Evolutionary conservation across 1,140 invertebrate genomes (phyloP).

Genomic region (Rhagoletis pomonella): DNA sequence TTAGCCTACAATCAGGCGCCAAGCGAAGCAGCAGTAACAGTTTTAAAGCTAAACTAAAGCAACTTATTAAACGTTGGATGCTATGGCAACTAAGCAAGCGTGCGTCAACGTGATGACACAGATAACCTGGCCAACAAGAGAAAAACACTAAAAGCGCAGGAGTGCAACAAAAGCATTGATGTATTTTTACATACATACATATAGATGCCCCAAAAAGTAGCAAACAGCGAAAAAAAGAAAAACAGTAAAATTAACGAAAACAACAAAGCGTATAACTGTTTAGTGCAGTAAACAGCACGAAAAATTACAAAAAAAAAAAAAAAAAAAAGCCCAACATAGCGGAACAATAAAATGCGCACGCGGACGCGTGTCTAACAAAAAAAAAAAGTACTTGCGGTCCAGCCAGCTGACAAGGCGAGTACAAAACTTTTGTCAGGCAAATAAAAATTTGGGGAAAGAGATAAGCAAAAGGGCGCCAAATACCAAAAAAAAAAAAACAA

Average conservation of each 20-base stretch:
- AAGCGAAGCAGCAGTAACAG: background rate
- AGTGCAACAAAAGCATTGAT: background rate
- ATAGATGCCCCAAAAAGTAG: background rate
- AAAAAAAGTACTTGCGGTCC: background rate
- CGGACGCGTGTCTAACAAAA: background rate
- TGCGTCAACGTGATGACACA: slow-evolving; percentile 21
- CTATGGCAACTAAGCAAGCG: slow-evolving; percentile 12
- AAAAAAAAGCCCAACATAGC: background rate
- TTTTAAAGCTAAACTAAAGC: slow-evolving; percentile 10
- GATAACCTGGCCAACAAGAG: background rate
- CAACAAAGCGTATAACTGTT: background rate
- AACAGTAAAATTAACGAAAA: background rate
- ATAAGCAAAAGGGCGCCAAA: slow-evolving; percentile 1
- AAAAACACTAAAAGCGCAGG: background rate
- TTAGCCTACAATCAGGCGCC: slow-evolving; percentile 38
- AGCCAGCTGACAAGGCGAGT: background rate
- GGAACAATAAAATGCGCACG: background rate
- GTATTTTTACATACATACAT: too few relatives aligned
- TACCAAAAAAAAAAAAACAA: background rate
- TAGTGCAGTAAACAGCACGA: background rate
- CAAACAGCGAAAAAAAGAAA: background rate
- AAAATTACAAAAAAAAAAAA: background rate
- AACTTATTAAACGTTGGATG: background rate
- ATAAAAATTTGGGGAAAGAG: background rate
- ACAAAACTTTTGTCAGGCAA: background rate